A percentile compares a stretch with the other conserved stretches of the same genome.
Conservation (phyloP, 1,140 invertebrate species). For the Colletes latitarsis region DNA sequence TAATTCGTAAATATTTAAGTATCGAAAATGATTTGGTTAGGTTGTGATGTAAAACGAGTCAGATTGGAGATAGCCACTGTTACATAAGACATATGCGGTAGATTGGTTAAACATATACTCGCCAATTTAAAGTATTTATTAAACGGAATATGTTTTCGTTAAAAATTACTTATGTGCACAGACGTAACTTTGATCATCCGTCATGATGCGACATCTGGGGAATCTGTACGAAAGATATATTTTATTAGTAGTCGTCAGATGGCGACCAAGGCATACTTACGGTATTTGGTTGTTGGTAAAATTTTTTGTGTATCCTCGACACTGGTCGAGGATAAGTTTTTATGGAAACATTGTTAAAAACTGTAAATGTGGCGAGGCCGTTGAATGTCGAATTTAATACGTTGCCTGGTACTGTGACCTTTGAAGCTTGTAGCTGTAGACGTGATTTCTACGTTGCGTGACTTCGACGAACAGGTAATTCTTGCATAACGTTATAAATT, state of each 20-base stretch:
- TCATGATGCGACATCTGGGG: constrained; percentile 4
- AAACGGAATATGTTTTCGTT: not conserved
- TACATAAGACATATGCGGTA: too few relatives aligned
- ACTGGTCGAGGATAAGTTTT: not conserved
- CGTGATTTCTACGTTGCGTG: not conserved
- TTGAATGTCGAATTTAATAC: not conserved
- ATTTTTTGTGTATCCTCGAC: constrained; percentile 9
- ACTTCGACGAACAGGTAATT: constrained; percentile 6
- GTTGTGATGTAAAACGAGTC: not conserved
- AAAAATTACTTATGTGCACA: not conserved
- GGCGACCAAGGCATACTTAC: not conserved
- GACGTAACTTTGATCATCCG: not conserved
- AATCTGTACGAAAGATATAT: not conserved
- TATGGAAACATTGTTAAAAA: not conserved
- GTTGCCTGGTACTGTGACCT: not conserved
- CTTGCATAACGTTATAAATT: not conserved
- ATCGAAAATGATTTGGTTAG: not conserved
- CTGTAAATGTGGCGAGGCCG: not conserved
- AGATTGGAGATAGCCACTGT: too few relatives aligned
- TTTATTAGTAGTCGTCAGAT: not conserved
- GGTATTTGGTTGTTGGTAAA: constrained; percentile 10
- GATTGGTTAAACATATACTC: not conserved
- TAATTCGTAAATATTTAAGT: not conserved
- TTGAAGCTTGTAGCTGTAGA: not conserved
- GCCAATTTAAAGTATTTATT: not conserved